Evolutionary conservation across 2,888 invertebrate genomes (phyloP), one percentile per base, ranked within the genome.

Genomic region (Rotaria magnacalcarata): DNA sequence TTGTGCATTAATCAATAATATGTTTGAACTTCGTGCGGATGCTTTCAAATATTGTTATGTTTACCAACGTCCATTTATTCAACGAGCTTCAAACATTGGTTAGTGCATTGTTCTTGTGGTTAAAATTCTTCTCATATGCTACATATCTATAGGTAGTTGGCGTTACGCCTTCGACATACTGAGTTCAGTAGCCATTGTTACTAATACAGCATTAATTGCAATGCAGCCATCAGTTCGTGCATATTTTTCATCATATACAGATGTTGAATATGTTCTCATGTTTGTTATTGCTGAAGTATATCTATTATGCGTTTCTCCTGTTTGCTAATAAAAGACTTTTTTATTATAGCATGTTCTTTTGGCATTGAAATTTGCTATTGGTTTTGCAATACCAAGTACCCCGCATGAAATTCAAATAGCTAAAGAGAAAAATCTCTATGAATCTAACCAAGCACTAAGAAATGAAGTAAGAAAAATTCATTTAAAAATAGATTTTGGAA

Each of bases 21-120:
- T 94, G n/a, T 91, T 94, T 58, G 94, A 94, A 90, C 93, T 94
- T 85, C 92, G 94, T 88, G 93, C 94, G 0, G 94, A 95, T 90
- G 93, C 94, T 86, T 94, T 94, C 90, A 94, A 94, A 91, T 91
- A 94, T 87, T 94, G 94, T 89, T 92, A 93, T 88, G 93, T 94
- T 84, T 93, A 93, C 89, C 93, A 94, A 89, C 91, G 94, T 60
- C 94, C 95, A 0, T 93, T 94, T 89, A 92, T 93, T 1, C 92
- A 93, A 87, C 92, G 93, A 86, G 93, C 94, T 27, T 93, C 93
- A 89, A 93, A 94, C 89, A 94, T 93, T 88, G 94, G 80, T 80
- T 14, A 4, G n/a, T 80, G 10, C 47, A n/a, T 27, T 41, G 54
- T 21, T 54, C 24, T 19, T 43, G 19, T 84, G 4, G 14, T 47